Conservation (phyloP, 2,113 vertebrate species). For the Leucoraja erinaceus region DNA sequence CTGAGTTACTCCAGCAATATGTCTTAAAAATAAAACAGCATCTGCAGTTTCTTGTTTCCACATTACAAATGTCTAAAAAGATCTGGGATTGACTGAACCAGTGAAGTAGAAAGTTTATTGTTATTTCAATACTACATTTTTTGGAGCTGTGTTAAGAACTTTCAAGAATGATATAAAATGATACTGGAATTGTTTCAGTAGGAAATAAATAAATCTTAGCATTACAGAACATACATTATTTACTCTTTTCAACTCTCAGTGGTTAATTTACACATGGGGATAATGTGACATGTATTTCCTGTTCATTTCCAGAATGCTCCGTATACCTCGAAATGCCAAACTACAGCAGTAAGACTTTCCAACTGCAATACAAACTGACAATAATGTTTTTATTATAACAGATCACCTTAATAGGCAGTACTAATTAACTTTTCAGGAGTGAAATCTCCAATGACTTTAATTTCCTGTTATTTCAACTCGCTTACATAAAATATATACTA, state of each 20-base stretch:
- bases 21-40: too few species aligned
- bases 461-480: neutral
- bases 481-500: neutral
- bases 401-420: neutral
- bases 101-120: neutral
- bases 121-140: neutral
- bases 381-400: neutral
- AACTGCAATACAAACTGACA: neutral
- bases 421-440: neutral
- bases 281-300: neutral
- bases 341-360: neutral
- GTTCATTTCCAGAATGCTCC: neutral
- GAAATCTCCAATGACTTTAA: neutral
- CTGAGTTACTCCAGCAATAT: too few species aligned
- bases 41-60: too few species aligned
- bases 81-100: neutral
- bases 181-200: too few species aligned
- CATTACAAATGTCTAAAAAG: too few species aligned
- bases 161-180: neutral
- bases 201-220: constrained; percentile 1
- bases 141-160: neutral
- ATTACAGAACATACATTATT: neutral
- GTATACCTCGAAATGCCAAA: neutral
- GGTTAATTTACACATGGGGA: neutral
- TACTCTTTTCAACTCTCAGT: neutral